Evolutionary conservation across 2,797 vertebrate species (phyloP).

Genomic region (Cottoperca gobio): DNA sequence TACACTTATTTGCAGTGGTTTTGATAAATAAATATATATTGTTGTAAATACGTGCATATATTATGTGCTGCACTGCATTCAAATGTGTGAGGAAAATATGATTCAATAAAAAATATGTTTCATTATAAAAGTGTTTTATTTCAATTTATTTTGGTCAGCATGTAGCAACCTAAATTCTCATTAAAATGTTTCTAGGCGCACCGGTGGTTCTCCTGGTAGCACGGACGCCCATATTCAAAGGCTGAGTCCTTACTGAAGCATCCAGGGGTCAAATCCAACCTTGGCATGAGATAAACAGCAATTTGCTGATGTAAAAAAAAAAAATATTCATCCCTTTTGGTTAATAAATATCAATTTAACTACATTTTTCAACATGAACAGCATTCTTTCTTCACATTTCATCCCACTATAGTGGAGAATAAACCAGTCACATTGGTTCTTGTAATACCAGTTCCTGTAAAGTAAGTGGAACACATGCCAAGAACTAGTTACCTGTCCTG

Average conservation of each 20-base stretch:
- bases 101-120: background rate
- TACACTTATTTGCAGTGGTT: too few species aligned
- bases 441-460: background rate
- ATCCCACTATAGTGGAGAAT: background rate
- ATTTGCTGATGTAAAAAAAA: background rate
- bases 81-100: background rate
- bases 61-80: too few species aligned
- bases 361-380: too few species aligned
- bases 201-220: too few species aligned
- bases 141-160: background rate
- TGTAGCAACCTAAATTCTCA: background rate
- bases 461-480: too few species aligned
- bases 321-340: background rate
- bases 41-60: too few species aligned
- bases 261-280: too few species aligned
- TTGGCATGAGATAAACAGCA: background rate
- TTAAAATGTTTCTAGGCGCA: background rate
- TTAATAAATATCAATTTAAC: background rate
- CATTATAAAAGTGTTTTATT: background rate
- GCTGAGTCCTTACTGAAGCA: too few species aligned
- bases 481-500: background rate
- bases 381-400: background rate
- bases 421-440: background rate
- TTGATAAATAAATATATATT: too few species aligned
- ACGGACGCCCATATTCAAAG: too few species aligned